A percentile compares a stretch with the other conserved stretches of the same genome.
Evolutionary conservation across 2,888 invertebrate species (phyloP).

Genomic region (Acanthosepion lycidas): DNA sequence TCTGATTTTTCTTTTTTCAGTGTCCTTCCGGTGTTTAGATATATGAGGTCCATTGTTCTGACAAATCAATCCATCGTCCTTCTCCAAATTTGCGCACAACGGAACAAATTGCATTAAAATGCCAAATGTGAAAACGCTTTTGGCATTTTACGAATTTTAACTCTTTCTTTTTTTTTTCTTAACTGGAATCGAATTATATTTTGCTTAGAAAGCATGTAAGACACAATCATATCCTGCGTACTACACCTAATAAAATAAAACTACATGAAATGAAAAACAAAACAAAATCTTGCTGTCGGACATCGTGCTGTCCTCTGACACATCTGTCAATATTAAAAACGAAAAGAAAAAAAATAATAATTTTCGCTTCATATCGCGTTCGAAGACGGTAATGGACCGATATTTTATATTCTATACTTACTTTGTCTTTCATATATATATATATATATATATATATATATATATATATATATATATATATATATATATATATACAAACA

Average conservation of each 20-base stretch:
- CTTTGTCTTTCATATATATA: no score
- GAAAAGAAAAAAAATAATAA: background rate
- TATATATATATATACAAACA: no score
- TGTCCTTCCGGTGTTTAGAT: background rate
- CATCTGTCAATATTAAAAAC: background rate
- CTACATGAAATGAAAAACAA: background rate
- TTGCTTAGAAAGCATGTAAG: conserved; percentile 15
- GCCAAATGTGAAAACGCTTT: background rate
- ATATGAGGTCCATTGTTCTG: background rate
- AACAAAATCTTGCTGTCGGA: background rate
- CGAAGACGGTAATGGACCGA: background rate
- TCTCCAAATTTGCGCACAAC: background rate
- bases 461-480: no score
- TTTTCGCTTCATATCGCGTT: background rate
- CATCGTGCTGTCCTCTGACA: background rate
- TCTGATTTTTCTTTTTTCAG: background rate
- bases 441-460: no score
- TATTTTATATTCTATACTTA: no score
- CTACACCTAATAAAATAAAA: background rate
- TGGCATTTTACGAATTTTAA: background rate
- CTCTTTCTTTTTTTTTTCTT: background rate
- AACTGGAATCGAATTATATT: background rate
- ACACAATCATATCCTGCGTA: background rate
- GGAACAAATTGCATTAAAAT: conserved; percentile 33
- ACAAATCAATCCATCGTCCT: background rate